Conservation (phyloP, 1,140 invertebrate genomes). For the Dysdera silvatica region DNA sequence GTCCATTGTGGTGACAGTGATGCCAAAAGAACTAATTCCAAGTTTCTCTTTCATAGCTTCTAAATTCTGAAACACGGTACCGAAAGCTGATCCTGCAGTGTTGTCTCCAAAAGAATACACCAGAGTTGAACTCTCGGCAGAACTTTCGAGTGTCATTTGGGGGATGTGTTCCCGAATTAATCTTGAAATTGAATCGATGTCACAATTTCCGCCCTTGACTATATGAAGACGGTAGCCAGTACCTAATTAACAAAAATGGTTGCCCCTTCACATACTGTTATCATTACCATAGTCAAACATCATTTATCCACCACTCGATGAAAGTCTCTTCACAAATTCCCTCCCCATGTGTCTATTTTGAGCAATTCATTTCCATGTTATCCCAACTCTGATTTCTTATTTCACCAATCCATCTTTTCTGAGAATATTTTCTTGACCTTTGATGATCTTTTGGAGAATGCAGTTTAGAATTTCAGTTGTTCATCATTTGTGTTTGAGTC, state of each 20-base stretch:
- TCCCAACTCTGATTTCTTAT: not conserved
- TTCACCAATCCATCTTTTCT: too few species aligned
- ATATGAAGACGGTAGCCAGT: constrained; percentile 34
- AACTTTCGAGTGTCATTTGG: constrained; percentile 8
- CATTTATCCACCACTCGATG: not conserved
- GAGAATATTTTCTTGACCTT: too few species aligned
- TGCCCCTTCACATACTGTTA: not conserved
- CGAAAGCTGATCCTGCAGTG: constrained; percentile 47
- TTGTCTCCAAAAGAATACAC: constrained; percentile 49
- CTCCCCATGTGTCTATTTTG: not conserved
- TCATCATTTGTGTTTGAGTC: too few species aligned
- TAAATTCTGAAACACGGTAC: constrained; percentile 55
- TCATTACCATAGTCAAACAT: too few species aligned
- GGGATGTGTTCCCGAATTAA: constrained; percentile 23
- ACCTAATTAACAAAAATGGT: constrained; percentile 23
- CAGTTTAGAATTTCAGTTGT: too few species aligned
- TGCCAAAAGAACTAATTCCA: constrained; percentile 64
- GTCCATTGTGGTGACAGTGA: constrained; percentile 72
- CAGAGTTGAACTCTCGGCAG: constrained; percentile 48
- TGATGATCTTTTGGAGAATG: too few species aligned
- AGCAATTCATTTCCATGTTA: not conserved
- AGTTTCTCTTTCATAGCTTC: constrained; percentile 54
- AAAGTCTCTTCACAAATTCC: not conserved
- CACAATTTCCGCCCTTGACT: constrained; percentile 27
- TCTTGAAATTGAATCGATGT: not conserved